Percentiles rank a stretch among this genome's conserved stretches.
These are phyloP conservation scores for Cepaea nemoralis DNA, from an alignment of 1,140 invertebrate genomes.

Conservation along the genomic window DNA sequence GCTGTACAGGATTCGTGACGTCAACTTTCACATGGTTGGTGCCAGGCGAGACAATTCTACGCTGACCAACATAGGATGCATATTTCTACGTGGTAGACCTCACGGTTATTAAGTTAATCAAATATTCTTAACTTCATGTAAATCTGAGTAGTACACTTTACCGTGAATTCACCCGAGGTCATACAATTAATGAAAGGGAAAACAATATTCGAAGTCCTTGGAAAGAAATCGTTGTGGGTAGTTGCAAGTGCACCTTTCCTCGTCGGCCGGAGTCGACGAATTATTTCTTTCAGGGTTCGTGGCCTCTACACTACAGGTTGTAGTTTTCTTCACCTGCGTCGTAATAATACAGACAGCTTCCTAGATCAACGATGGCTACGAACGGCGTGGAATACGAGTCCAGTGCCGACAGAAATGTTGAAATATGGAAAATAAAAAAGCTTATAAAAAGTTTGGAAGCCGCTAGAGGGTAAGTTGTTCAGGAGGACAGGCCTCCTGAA, in stretches of 20 bases:
- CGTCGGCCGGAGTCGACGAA: not conserved
- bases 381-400: conserved; percentile 66
- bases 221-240: too few relatives aligned
- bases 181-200: not conserved
- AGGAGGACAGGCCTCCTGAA: too few relatives aligned
- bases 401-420: conserved; percentile 94
- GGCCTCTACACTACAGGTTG: not conserved
- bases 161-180: not conserved
- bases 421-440: conserved; percentile 99
- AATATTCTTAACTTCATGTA: not conserved
- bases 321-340: not conserved
- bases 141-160: not conserved
- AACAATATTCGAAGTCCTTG: not conserved
- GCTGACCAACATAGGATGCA: not conserved
- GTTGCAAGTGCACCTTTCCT: too few relatives aligned
- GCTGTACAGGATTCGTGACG: conserved; percentile 38
- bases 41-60: conserved; percentile 20
- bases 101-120: not conserved
- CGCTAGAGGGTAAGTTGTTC: conserved; percentile 98
- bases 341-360: not conserved
- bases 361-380: conserved; percentile 53
- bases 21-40: conserved; percentile 49
- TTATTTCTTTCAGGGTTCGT: not conserved
- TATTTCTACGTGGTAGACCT: not conserved
- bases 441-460: conserved; percentile 99